Evolutionary conservation across 2,888 invertebrate genomes (phyloP).

Genomic region (Tortrix viridana): DNA sequence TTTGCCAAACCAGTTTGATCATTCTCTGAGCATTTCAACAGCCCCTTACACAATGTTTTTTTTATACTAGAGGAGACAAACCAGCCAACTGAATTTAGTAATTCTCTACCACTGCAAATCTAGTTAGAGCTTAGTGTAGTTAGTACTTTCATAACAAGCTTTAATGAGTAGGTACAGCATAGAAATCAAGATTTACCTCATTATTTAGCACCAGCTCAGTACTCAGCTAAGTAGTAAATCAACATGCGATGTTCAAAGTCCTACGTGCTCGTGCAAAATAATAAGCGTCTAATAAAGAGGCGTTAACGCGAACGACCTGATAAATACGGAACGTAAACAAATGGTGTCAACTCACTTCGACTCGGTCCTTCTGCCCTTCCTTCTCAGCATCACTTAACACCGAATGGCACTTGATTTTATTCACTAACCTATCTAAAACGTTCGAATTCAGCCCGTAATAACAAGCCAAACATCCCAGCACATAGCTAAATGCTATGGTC

Average conservation of each 20-base stretch:
- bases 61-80: too few relatives aligned
- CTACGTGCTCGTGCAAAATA: background rate
- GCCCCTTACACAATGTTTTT: too few relatives aligned
- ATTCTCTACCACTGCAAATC: too few relatives aligned
- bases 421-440: conserved; percentile 65
- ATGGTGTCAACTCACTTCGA: conserved; percentile 60
- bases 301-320: conserved; percentile 20
- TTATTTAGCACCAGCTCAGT: background rate
- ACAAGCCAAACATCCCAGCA: conserved; percentile 80
- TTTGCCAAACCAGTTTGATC: background rate
- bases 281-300: conserved; percentile 28
- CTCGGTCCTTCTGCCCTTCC: conserved; percentile 48
- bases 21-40: too few relatives aligned
- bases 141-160: background rate
- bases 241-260: background rate
- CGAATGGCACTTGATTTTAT: conserved; percentile 71
- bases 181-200: conserved; percentile 2
- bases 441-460: conserved; percentile 72
- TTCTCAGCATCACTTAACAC: conserved; percentile 53
- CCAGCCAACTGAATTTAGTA: too few relatives aligned
- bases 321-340: conserved; percentile 33
- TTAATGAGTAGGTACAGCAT: conserved; percentile 1
- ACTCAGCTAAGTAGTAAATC: background rate
- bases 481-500: conserved; percentile 74
- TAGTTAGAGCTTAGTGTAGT: too few relatives aligned